phyloP scores from a whole-genome alignment of 64 coral and sea anemone genomes.

The Montipora foliosa region DNA sequence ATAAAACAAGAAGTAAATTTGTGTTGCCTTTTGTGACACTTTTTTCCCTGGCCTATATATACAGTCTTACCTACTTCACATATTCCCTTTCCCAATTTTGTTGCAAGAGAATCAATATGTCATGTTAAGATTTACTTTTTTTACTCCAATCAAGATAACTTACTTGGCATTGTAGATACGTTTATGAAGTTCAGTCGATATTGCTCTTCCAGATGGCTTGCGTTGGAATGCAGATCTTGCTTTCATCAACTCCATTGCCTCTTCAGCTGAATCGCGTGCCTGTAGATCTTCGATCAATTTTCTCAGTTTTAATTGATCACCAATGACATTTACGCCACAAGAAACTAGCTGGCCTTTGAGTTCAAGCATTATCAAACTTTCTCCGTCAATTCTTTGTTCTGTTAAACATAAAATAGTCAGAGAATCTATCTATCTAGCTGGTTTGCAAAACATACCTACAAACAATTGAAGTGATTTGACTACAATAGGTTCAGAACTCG shows the following conservation, averaged over 20 bases:
- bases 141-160: not conserved
- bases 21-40: not conserved
- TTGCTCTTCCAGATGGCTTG: not conserved
- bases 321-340: not conserved
- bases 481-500: no score
- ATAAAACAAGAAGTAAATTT: not conserved
- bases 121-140: not conserved
- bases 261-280: not conserved
- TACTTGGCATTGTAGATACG: not conserved
- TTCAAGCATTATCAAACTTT: not conserved
- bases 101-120: not conserved
- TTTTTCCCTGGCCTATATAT: not conserved
- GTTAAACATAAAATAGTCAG: not conserved
- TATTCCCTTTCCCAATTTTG: not conserved
- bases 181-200: not conserved
- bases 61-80: not conserved
- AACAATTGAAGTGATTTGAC: no score
- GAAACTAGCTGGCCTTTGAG: not conserved
- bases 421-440: no score
- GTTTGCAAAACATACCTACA: no score
- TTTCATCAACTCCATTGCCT: not conserved
- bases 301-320: not conserved
- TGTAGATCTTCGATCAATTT: not conserved
- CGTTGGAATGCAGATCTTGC: not conserved
- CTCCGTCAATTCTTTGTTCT: not conserved